Conservation (phyloP, 2,888 invertebrate genomes). For the Rhagium mordax region DNA sequence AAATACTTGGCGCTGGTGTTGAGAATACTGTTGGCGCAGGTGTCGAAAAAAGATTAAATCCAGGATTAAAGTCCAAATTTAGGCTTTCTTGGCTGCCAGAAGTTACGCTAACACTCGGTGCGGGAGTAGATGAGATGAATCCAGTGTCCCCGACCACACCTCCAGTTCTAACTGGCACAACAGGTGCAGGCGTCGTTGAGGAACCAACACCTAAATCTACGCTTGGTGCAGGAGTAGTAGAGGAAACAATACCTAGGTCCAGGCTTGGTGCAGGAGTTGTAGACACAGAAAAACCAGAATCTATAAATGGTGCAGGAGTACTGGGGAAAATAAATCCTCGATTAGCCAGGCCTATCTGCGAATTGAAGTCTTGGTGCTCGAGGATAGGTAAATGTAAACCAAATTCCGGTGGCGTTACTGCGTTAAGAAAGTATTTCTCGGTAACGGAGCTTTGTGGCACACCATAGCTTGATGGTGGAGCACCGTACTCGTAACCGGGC, state of each 20-base stretch:
- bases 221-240: slow-evolving; percentile 23
- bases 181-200: not conserved
- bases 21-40: slow-evolving; percentile 30
- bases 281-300: slow-evolving; percentile 1
- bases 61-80: not conserved
- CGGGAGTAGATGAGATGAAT: slow-evolving; percentile 18
- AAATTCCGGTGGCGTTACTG: slow-evolving; percentile 24
- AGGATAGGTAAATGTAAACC: slow-evolving; percentile 25
- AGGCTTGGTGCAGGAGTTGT: slow-evolving; percentile 25
- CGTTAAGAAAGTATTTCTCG: slow-evolving; percentile 8
- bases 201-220: not conserved
- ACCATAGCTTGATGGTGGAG: slow-evolving; percentile 70
- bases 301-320: slow-evolving; percentile 15
- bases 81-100: slow-evolving; percentile 23
- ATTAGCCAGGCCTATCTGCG: slow-evolving; percentile 11
- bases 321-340: slow-evolving; percentile 1
- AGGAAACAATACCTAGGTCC: slow-evolving; percentile 2
- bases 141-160: too few relatives aligned
- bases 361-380: slow-evolving; percentile 36
- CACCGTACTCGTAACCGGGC: slow-evolving; percentile 66
- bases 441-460: slow-evolving; percentile 62
- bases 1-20: slow-evolving; percentile 28
- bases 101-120: slow-evolving; percentile 27
- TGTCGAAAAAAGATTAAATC: slow-evolving; percentile 16
- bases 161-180: not conserved